A percentile compares a stretch with the other conserved stretches of the same genome.
phyloP scores from a whole-genome alignment of 1,140 invertebrate genomes.

The Aleiodes sp. region DNA sequence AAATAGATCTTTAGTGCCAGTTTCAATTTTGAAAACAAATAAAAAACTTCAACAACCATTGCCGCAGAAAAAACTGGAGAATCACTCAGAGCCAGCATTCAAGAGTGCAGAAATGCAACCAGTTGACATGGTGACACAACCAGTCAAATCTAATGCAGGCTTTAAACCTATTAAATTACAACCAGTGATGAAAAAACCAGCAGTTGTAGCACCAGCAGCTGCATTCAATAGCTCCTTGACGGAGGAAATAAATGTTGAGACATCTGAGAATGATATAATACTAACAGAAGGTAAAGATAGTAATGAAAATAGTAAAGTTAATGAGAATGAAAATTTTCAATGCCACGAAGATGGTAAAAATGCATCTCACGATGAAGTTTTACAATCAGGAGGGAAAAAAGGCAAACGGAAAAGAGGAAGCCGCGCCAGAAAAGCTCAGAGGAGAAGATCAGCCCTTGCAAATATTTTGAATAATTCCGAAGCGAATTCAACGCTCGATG shows the following conservation, averaged over 20 bases:
- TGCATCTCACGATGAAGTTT: too few relatives aligned
- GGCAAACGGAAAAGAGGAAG: too few relatives aligned
- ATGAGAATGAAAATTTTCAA: background rate
- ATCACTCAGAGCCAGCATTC: constrained; percentile 41
- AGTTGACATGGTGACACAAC: constrained; percentile 31
- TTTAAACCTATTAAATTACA: constrained; percentile 52
- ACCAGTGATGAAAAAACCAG: constrained; percentile 36
- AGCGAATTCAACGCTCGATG: too few relatives aligned
- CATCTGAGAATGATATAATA: background rate
- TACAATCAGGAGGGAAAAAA: too few relatives aligned
- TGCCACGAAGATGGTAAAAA: too few relatives aligned
- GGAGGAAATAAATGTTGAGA: constrained; percentile 27
- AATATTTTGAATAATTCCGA: too few relatives aligned
- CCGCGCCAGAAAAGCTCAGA: too few relatives aligned
- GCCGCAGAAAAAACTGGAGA: constrained; percentile 22
- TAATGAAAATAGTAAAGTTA: background rate
- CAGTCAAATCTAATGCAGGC: constrained; percentile 9
- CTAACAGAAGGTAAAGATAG: background rate
- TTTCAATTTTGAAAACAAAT: constrained; percentile 45
- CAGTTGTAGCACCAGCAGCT: constrained; percentile 30
- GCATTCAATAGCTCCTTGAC: constrained; percentile 34
- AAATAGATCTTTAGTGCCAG: constrained; percentile 48
- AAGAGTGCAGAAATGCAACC: constrained; percentile 52
- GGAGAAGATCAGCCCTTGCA: too few relatives aligned
- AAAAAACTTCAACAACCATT: constrained; percentile 48